Evolutionary conservation across 2,888 invertebrate genomes (phyloP).

Genomic region (Artemia sinica): DNA sequence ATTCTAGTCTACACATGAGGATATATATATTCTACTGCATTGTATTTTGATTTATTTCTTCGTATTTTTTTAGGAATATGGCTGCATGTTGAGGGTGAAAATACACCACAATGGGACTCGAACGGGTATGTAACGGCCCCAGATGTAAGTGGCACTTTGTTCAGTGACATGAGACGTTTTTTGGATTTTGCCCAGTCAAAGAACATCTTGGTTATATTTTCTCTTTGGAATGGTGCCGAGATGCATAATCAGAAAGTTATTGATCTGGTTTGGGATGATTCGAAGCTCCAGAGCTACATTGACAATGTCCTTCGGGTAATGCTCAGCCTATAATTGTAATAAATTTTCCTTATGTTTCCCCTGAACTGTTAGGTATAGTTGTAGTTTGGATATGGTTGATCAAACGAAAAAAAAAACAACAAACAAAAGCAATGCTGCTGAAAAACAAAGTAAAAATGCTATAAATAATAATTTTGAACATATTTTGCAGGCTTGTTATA

Average conservation of each 20-base stretch:
- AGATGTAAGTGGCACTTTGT: slow-evolving; percentile 26
- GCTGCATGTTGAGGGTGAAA: slow-evolving; percentile 28
- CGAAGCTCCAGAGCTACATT: slow-evolving; percentile 27
- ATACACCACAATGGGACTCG: slow-evolving; percentile 27
- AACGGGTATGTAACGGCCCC: slow-evolving; percentile 26
- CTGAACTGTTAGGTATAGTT: neutral
- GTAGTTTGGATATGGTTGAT: neutral
- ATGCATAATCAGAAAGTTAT: slow-evolving; percentile 26
- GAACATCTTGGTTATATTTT: slow-evolving; percentile 27
- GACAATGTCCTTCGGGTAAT: slow-evolving; percentile 27
- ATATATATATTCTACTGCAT: too few relatives aligned
- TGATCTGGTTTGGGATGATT: slow-evolving; percentile 27
- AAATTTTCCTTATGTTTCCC: neutral
- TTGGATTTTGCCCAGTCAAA: slow-evolving; percentile 26
- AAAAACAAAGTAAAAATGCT: neutral
- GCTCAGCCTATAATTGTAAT: neutral
- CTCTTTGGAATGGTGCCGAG: slow-evolving; percentile 29
- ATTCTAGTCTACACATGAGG: too few relatives aligned
- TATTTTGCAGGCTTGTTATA: too few relatives aligned
- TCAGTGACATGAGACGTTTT: slow-evolving; percentile 26
- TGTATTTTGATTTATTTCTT: too few relatives aligned
- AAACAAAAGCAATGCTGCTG: neutral
- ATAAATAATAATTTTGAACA: too few relatives aligned
- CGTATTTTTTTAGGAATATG: slow-evolving; percentile 26
- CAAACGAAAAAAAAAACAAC: neutral